phyloP scores from a whole-genome alignment of 2,113 vertebrate genomes.

The Oryzias woworae region DNA sequence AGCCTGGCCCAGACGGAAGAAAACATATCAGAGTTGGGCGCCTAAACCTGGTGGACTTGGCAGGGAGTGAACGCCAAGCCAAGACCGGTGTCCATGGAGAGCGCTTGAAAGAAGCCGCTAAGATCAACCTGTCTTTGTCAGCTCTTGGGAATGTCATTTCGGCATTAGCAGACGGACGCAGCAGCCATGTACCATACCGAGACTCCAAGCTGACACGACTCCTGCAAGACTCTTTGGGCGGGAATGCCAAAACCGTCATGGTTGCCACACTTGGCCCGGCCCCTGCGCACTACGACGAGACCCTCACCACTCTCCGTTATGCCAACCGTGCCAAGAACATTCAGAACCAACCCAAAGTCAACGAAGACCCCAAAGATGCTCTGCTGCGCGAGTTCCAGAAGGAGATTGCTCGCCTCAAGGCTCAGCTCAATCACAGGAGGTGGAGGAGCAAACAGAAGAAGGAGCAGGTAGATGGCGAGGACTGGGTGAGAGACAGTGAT shows the following conservation, averaged over 20 bases:
- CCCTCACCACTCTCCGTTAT: slow-evolving; percentile 92
- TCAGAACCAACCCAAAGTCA: slow-evolving; percentile 94
- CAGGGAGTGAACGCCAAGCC: slow-evolving; percentile 92
- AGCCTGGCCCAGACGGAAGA: slow-evolving; percentile 87
- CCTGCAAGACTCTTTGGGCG: slow-evolving; percentile 94
- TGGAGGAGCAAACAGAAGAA: slow-evolving; percentile 82
- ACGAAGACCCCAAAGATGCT: slow-evolving; percentile 97
- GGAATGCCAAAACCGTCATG: slow-evolving; percentile 97
- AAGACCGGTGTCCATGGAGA: slow-evolving; percentile 88
- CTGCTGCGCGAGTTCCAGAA: slow-evolving; percentile 93
- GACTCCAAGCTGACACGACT: slow-evolving; percentile 97
- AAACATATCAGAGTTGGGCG: slow-evolving; percentile 96
- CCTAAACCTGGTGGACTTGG: slow-evolving; percentile 95
- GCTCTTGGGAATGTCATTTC: slow-evolving; percentile 97
- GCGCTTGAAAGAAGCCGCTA: slow-evolving; percentile 93
- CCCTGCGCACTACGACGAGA: slow-evolving; percentile 91
- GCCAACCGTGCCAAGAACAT: slow-evolving; percentile 98
- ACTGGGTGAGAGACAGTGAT: slow-evolving; percentile 46
- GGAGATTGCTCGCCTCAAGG: slow-evolving; percentile 90
- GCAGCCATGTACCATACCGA: slow-evolving; percentile 92
- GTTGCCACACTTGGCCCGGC: slow-evolving; percentile 93
- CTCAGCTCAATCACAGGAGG: slow-evolving; percentile 88
- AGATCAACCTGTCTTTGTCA: slow-evolving; percentile 97
- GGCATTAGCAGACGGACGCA: slow-evolving; percentile 88
- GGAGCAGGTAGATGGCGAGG: slow-evolving; percentile 80